Evolutionary conservation across 1,140 invertebrate species (phyloP), one percentile per base, ranked within the genome.

Genomic region (Drosophila erecta): DNA sequence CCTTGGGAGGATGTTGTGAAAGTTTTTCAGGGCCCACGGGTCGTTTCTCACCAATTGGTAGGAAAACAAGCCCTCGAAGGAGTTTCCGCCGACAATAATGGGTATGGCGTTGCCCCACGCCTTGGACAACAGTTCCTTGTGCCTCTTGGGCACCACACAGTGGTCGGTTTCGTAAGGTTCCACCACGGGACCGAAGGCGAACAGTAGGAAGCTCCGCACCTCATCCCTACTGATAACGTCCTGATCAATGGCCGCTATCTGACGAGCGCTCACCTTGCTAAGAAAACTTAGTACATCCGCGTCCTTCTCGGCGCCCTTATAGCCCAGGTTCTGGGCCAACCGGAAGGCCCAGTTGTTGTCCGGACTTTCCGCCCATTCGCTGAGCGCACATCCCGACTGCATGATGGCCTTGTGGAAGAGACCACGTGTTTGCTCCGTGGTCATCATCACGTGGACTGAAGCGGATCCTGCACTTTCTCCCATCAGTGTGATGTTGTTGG

Each of bases 301-400:
- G 0, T 92, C 91, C 14, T 60, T 44, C 14, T 91, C 59, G 14
- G 35, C 51, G 17, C 91, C 91, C n/a, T 78, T 77, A 15, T 91
- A 92, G 22, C 91, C 91, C 30, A 91, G 35, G 0, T 58, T 44
- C 27, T 67, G 49, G 30, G 91, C 91, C 12, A 92, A 40, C 0
- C 79, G 75, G 50, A 62, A 75, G 2, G 70, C 73, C 65, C 72
- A 85, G 6, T 86, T 54, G n/a, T 24, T 59, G 38, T 83, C 74
- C 10, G 76, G 65, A 10, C 43, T 59, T 3, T 79, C 37, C 6
- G 24, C 89, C 94, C 93, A 94, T 3, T 91, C 77, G 5, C 64
- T 73, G 6, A 93, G 47, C 0, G 92, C 93, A 11, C 91, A 92
- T 15, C 94, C 95, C 69, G 94, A 95, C 78, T 95, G 94, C 5